Base-by-base conservation (phyloP, 2,888 invertebrate genomes). In the Tetropium fuscum region DNA sequence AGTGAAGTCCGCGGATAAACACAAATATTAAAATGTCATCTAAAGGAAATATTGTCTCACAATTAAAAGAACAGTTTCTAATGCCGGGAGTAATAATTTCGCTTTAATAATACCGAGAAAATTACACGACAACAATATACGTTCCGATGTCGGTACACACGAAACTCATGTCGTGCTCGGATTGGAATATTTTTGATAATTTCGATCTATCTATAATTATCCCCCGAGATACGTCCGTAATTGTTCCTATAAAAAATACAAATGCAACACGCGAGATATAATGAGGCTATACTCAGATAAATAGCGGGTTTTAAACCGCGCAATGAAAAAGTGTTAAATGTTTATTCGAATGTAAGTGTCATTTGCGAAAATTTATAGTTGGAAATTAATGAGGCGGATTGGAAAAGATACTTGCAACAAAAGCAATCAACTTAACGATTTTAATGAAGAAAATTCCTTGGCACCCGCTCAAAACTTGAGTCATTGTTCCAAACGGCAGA, bases 391-490 rank as follows among this genome's bases (percentile, higher is more conserved):
- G 71, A 71, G 71, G 49, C 67, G 65, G 60, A 66, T 69, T 69
- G 68, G 60, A 71, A 70, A 68, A 63, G 71, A 69, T 63, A 64
- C 60, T 62, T 45, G 63, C 62, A 70, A 70, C 69, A 65, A 67
- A 70, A 72, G 70, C 70, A 71, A 72, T 72, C 69, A 60, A 56
- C 63, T 45, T 45, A 70, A 69, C 67, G 63, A 72, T 73, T 73
- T 73, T 73, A 73, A 73, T 72, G 72, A 73, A 72, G 68, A 69
- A 70, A 73, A 73, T 72, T 72, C 67, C 63, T 64, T 73, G 72
- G 73, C 73, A 71, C 51, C 8, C 19, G 36, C 43, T 73, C 72
- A 71, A 71, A 62, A 38, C 54, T 40, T 49, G 63, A 54, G 57
- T 68, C 65, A 65, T 62, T 64, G 64, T 65, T 54, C 56, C 20